Percentiles rank a stretch among this genome's conserved stretches.
Conservation (phyloP, 2,888 invertebrate genomes). For the Euplagia quadripunctaria region DNA sequence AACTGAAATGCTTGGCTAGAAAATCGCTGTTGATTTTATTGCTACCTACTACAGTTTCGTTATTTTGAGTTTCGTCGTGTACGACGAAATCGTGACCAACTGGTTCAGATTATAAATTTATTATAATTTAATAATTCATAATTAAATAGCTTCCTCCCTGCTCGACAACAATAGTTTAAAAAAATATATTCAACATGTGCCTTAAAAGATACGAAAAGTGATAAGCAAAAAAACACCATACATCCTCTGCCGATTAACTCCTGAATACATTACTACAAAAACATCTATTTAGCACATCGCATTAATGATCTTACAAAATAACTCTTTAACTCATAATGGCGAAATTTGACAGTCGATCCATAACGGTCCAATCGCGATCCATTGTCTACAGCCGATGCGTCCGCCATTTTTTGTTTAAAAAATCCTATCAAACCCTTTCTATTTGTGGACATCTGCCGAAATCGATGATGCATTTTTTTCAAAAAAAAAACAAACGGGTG, state of each 20-base stretch:
- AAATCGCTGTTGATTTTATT: background rate
- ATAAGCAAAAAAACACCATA: constrained; percentile 30
- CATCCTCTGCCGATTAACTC: constrained; percentile 55
- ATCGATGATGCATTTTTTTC: constrained; percentile 85
- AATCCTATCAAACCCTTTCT: constrained; percentile 83
- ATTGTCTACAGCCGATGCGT: constrained; percentile 79
- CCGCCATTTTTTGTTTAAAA: constrained; percentile 72
- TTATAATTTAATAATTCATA: background rate
- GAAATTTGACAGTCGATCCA: constrained; percentile 78
- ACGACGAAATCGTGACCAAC: background rate
- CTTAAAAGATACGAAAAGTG: constrained; percentile 22
- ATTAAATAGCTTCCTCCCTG: background rate
- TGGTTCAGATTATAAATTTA: background rate
- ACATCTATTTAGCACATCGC: constrained; percentile 61
- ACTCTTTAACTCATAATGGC: constrained; percentile 76
- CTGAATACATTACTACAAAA: constrained; percentile 49
- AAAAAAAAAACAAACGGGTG: constrained; percentile 80
- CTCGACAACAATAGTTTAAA: background rate
- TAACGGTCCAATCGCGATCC: constrained; percentile 73
- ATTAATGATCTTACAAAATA: constrained; percentile 61
- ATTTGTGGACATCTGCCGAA: constrained; percentile 86
- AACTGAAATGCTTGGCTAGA: background rate
- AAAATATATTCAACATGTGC: constrained; percentile 15
- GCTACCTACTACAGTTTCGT: too few species aligned
- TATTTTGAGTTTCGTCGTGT: too few species aligned